Evolutionary conservation across 2,113 vertebrate species (phyloP).

Genomic region (Vicugna pacos): DNA sequence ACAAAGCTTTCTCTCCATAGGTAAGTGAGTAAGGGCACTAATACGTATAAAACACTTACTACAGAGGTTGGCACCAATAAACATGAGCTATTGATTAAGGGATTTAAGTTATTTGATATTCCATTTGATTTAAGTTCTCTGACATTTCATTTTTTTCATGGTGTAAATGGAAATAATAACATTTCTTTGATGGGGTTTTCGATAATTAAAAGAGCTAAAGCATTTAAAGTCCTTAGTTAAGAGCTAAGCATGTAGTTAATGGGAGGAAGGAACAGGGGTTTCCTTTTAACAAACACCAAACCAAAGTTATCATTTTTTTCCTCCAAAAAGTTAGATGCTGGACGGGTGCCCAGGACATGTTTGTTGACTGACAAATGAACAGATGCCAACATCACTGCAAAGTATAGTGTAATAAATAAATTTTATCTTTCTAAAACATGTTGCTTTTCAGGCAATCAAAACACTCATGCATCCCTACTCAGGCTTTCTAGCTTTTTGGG

Average conservation of each 20-base stretch:
- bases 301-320: background rate
- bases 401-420: background rate
- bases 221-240: background rate
- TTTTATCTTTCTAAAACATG: slow-evolving; percentile 21
- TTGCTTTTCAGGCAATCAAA: slow-evolving; percentile 37
- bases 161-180: background rate
- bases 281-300: slow-evolving; percentile 47
- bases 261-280: background rate
- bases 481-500: background rate
- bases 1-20: background rate
- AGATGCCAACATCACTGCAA: slow-evolving; percentile 7
- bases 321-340: background rate
- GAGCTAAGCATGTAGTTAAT: background rate
- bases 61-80: background rate
- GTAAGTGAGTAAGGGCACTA: background rate
- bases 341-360: background rate
- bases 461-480: background rate
- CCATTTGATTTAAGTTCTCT: background rate
- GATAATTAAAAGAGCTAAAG: background rate
- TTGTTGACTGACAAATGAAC: slow-evolving; percentile 37
- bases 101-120: background rate
- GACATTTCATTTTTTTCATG: background rate
- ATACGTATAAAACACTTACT: background rate
- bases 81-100: background rate
- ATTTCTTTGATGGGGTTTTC: background rate